Evolutionary conservation across 2,113 vertebrate species (phyloP).

Genomic region (Pipra filicauda): DNA sequence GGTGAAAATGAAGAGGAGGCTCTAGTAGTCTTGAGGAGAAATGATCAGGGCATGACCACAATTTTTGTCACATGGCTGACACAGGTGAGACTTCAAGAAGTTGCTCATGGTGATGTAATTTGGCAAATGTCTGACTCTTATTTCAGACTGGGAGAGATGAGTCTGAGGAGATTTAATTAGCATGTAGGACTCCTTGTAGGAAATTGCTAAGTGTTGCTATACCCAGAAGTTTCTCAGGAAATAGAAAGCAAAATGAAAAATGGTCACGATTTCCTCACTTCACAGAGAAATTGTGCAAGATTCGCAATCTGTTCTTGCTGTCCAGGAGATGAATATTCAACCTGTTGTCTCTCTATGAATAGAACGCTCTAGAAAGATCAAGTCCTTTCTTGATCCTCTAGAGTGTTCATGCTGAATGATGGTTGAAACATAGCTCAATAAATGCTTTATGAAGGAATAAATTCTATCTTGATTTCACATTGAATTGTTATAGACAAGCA

Average conservation of each 20-base stretch:
- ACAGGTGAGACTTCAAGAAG: not conserved
- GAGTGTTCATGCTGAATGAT: not conserved
- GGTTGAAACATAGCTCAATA: not conserved
- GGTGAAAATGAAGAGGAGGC: conserved; percentile 33
- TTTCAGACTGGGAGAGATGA: not conserved
- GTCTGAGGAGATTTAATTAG: conserved; percentile 42
- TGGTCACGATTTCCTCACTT: not conserved
- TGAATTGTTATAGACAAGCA: conserved; percentile 27
- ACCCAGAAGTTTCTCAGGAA: not conserved
- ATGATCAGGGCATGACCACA: conserved; percentile 11
- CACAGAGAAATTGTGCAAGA: not conserved
- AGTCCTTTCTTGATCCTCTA: not conserved
- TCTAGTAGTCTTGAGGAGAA: not conserved
- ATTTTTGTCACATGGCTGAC: not conserved
- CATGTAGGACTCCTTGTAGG: not conserved
- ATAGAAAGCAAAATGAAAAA: conserved; percentile 7
- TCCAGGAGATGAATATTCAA: not conserved
- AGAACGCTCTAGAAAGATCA: conserved; percentile 9
- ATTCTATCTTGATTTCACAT: conserved; percentile 10
- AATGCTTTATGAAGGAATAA: not conserved
- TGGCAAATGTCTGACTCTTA: conserved; percentile 15
- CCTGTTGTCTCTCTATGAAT: not conserved
- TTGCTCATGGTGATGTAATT: not conserved
- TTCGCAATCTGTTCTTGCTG: not conserved
- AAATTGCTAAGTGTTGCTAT: not conserved